Conservation (phyloP, 2,888 invertebrate genomes). For the Notodonta dromedarius region DNA sequence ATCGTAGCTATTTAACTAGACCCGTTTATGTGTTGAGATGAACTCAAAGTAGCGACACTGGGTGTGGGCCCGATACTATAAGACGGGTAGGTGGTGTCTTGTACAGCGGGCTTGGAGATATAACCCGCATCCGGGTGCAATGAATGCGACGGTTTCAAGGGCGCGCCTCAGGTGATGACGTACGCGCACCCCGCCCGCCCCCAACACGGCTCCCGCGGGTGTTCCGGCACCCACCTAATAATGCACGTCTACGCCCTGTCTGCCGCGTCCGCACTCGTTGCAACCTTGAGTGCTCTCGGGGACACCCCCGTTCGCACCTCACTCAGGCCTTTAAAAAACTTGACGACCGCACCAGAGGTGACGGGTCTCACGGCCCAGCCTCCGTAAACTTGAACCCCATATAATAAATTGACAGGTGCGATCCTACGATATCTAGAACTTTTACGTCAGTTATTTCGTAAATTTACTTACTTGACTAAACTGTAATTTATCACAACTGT, state of each 20-base stretch:
- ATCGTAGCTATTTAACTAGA: not conserved
- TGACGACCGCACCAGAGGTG: conserved; percentile 24
- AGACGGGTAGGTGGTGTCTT: conserved; percentile 59
- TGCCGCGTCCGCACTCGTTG: conserved; percentile 80
- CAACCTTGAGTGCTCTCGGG: conserved; percentile 77
- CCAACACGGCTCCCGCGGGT: conserved; percentile 70
- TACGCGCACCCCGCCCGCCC: conserved; percentile 74
- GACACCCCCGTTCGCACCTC: conserved; percentile 57
- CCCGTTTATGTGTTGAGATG: not conserved
- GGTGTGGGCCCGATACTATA: conserved; percentile 34
- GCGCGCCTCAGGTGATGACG: conserved; percentile 84
- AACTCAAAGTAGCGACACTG: conserved; percentile 7
- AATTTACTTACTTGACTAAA: not conserved
- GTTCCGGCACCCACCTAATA: conserved; percentile 84
- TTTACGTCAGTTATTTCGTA: not conserved
- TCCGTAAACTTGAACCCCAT: conserved; percentile 12
- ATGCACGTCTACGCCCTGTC: conserved; percentile 84
- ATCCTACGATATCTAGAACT: conserved; percentile 11
- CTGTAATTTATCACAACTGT: conserved; percentile 20
- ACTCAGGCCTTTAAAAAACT: conserved; percentile 41
- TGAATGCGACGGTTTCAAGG: conserved; percentile 84
- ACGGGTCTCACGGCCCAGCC: conserved; percentile 14
- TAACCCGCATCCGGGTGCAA: conserved; percentile 82
- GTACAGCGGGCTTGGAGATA: conserved; percentile 71
- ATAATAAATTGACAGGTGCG: conserved; percentile 2